Base-by-base conservation (phyloP, 2,797 vertebrate genomes). In the Alauda arvensis region DNA sequence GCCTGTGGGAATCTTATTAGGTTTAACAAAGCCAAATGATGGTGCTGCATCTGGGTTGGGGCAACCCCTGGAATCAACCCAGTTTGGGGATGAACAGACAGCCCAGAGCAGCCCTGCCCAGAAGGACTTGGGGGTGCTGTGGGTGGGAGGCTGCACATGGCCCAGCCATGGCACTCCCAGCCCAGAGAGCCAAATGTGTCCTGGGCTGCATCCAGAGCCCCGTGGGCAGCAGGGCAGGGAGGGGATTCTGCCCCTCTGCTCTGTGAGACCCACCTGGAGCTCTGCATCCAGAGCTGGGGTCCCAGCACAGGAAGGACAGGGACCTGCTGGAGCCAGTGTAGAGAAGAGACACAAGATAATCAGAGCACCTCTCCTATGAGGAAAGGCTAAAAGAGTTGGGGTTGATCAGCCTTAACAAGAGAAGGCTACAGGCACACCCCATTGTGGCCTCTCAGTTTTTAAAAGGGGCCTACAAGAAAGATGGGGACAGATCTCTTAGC, bases 271-370 rank as follows among this genome's bases (percentile, higher is more conserved):
- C 39, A 68, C 9, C 28, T 63, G 63, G 25, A 76, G 52, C 59
- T 2, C 43, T 61, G 56, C 57, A 28, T 6, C 29, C 51, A 40
- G 29, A 4, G 2, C 57, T 59, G 65, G 33, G 45, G 13, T 29
- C 57, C 52, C 33, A 8, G 33, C 51, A 76, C 1, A 2, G 65
- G 13, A 40, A 5, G 29, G 29, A 46, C 51, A 51, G 8, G 28
- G 39, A 76, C 8, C n/a, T 57, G n/a, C 9, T 57, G 51, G 33
- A 51, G 6, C 0, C 0, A 26, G 15, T 4, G 9, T 23, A 28
- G 28, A 45, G n/a, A 3, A 39, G 6, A 1, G 15, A 6, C 18
- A 61, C 13, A 6, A 34, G 55, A 9, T 40, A 5, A 18, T 31
- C 29, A 34, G 39, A 46, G 37, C 24, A 40, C 3, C 11, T 56